Evolutionary conservation across 2,113 vertebrate genomes (phyloP).

Genomic region (Pithys albifrons): DNA sequence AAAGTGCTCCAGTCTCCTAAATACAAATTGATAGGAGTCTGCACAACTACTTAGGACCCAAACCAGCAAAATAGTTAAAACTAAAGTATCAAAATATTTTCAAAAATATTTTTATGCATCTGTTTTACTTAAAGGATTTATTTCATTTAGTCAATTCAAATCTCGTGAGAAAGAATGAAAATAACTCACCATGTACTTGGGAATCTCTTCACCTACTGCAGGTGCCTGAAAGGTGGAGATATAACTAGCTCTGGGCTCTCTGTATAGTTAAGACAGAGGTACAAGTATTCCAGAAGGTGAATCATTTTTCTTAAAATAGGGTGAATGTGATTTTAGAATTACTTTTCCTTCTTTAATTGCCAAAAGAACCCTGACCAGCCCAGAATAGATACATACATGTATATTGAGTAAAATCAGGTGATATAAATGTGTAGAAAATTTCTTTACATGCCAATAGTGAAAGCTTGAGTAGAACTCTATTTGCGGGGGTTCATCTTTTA

Average conservation of each 20-base stretch:
- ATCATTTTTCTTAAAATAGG: slow-evolving; percentile 1
- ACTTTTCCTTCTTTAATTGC: not conserved
- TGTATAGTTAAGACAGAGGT: not conserved
- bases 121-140: not conserved
- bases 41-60: not conserved
- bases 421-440: not conserved
- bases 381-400: not conserved
- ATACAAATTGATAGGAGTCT: not conserved
- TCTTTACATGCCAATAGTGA: not conserved
- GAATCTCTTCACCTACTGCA: not conserved
- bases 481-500: not conserved
- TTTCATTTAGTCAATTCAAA: not conserved
- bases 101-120: not conserved
- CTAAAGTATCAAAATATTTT: not conserved
- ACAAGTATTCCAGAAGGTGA: not conserved
- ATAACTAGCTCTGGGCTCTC: not conserved
- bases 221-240: not conserved
- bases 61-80: not conserved
- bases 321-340: not conserved
- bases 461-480: not conserved
- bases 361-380: not conserved
- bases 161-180: not conserved
- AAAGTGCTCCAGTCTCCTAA: not conserved
- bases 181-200: not conserved
- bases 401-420: not conserved